phyloP scores from a whole-genome alignment of 2,113 vertebrate species.

The Raphicerus campestris region DNA sequence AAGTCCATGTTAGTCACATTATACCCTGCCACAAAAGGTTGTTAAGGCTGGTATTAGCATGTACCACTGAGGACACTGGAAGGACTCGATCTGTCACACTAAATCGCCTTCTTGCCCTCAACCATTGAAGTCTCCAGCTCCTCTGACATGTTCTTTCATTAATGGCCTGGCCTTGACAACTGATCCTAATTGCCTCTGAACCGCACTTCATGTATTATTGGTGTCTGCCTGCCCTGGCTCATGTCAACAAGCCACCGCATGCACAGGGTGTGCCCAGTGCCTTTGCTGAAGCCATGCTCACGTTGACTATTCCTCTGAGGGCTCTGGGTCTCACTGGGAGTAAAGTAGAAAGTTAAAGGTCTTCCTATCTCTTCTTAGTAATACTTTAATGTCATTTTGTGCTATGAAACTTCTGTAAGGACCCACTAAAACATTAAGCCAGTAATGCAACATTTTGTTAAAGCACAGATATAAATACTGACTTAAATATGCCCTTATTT shows the following conservation, averaged over 20 bases:
- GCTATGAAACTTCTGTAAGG: slow-evolving; percentile 71
- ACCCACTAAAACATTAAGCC: slow-evolving; percentile 70
- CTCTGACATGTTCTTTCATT: slow-evolving; percentile 94
- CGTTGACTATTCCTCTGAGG: slow-evolving; percentile 77
- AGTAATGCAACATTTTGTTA: slow-evolving; percentile 71
- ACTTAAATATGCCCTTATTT: slow-evolving; percentile 71
- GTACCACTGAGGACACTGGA: slow-evolving; percentile 93
- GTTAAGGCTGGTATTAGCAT: slow-evolving; percentile 94
- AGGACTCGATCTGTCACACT: slow-evolving; percentile 97
- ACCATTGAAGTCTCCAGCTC: slow-evolving; percentile 87
- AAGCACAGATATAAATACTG: slow-evolving; percentile 68
- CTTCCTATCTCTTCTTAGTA: slow-evolving; percentile 76
- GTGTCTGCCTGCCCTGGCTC: slow-evolving; percentile 94
- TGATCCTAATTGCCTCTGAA: slow-evolving; percentile 99
- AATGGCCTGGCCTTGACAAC: slow-evolving; percentile 96
- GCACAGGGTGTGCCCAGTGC: slow-evolving; percentile 81
- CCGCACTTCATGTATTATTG: slow-evolving; percentile 97
- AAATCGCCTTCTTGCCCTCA: slow-evolving; percentile 90
- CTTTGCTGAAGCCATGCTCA: slow-evolving; percentile 80
- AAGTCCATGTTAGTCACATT: slow-evolving; percentile 88
- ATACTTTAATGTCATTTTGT: slow-evolving; percentile 75
- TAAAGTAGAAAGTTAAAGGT: slow-evolving; percentile 76
- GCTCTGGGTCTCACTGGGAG: slow-evolving; percentile 66
- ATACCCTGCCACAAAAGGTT: slow-evolving; percentile 87
- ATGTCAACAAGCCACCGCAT: slow-evolving; percentile 91